A percentile compares a stretch with the other conserved stretches of the same genome.
Conservation (phyloP, 2,888 invertebrate species). For the Cataglyphis cursor region DNA sequence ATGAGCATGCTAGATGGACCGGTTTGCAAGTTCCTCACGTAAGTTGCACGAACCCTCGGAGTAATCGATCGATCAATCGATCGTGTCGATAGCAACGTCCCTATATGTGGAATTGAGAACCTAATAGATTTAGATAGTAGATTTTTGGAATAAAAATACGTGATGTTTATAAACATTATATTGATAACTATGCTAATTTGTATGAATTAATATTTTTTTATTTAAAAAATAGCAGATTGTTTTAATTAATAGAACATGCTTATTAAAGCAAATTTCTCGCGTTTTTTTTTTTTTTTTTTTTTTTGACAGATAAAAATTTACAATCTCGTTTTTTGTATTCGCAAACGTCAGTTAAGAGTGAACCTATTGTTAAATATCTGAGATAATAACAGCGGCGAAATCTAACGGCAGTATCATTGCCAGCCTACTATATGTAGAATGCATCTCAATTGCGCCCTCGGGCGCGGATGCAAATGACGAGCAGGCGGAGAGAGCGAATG, state of each 20-base stretch:
- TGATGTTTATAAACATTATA: background rate
- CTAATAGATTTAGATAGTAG: too few species aligned
- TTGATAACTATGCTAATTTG: background rate
- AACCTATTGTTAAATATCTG: conserved; percentile 4
- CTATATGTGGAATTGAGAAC: conserved; percentile 12
- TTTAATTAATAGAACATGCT: background rate
- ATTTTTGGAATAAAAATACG: background rate
- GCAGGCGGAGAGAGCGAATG: conserved; percentile 52
- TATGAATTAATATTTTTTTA: conserved; percentile 21
- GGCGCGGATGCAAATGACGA: conserved; percentile 61
- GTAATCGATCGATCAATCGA: conserved; percentile 48
- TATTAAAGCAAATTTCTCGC: background rate
- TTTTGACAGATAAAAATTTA: background rate
- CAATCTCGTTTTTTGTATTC: background rate
- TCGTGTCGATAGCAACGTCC: conserved; percentile 13
- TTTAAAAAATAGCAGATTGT: background rate
- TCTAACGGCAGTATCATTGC: conserved; percentile 60
- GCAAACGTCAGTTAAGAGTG: background rate
- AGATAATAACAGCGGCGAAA: conserved; percentile 43
- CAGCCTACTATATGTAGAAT: conserved; percentile 48
- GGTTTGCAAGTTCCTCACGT: conserved; percentile 48
- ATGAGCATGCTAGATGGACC: conserved; percentile 37
- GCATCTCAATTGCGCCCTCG: conserved; percentile 63
- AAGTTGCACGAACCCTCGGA: conserved; percentile 19
- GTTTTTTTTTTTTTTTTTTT: background rate